Evolutionary conservation across 2,797 vertebrate genomes (phyloP).

Genomic region (Gymnothorax javanicus): DNA sequence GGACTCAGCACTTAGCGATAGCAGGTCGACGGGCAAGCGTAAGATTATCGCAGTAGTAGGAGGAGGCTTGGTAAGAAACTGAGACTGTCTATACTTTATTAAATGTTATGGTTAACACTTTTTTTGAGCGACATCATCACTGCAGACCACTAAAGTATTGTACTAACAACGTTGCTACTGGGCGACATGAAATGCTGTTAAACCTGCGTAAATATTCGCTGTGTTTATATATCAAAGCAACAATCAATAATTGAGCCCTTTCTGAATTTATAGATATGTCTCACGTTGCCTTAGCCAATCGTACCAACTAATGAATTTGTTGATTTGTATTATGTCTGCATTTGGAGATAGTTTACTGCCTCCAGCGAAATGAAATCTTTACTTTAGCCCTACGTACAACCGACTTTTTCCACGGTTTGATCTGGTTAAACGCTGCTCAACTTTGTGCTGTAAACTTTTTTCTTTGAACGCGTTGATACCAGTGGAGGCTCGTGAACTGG

Average conservation of each 20-base stretch:
- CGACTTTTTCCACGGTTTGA: no score
- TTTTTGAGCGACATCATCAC: neutral
- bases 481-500: no score
- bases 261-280: neutral
- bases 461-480: no score
- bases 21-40: constrained; percentile 40
- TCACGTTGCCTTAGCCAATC: neutral
- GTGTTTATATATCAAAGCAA: neutral
- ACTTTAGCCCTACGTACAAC: no score
- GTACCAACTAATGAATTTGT: neutral
- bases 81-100: constrained; percentile 29
- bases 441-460: no score
- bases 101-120: neutral
- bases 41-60: constrained; percentile 73
- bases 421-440: no score
- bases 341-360: no score
- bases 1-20: neutral
- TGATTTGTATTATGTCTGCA: no score
- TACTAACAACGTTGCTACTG: neutral
- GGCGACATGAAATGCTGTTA: neutral
- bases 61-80: constrained; percentile 75
- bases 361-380: no score
- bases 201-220: neutral
- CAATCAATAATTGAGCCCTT: neutral
- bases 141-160: neutral